These are phyloP conservation scores for Nicator chloris DNA, from an alignment of 2,113 vertebrate species.

Conservation along the genomic window DNA sequence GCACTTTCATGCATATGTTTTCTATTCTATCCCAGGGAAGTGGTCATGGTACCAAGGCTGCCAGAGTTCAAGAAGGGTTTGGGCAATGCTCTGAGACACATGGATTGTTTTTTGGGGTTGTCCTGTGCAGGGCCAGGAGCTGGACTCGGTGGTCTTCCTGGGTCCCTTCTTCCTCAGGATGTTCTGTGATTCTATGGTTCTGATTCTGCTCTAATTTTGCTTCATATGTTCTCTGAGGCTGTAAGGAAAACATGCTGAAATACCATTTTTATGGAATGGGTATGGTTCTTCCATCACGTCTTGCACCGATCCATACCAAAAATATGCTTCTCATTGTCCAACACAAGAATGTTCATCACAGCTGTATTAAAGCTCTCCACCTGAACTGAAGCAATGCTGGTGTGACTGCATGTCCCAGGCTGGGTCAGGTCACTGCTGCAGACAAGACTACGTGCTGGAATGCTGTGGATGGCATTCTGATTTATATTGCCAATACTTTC, in stretches of 20 bases:
- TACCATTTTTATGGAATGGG: background rate
- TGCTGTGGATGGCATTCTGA: background rate
- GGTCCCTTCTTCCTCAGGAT: background rate
- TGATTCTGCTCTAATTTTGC: background rate
- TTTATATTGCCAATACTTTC: background rate
- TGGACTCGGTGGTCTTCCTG: background rate
- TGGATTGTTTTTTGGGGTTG: background rate
- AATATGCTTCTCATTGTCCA: background rate
- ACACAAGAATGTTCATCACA: background rate
- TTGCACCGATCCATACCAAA: background rate
- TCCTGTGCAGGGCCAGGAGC: background rate
- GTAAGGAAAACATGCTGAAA: background rate
- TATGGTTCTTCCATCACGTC: background rate
- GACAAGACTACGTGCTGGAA: background rate
- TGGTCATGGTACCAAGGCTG: background rate
- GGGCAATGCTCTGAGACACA: background rate
- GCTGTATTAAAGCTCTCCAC: background rate
- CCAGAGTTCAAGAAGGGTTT: background rate
- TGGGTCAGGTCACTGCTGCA: background rate
- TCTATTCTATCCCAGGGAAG: background rate
- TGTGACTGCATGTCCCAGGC: background rate
- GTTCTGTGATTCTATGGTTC: background rate
- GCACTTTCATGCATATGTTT: background rate
- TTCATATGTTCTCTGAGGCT: background rate
- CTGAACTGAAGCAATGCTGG: background rate